Conservation (phyloP, 92 coral and sea anemone species). For the Heteractis magnifica region DNA sequence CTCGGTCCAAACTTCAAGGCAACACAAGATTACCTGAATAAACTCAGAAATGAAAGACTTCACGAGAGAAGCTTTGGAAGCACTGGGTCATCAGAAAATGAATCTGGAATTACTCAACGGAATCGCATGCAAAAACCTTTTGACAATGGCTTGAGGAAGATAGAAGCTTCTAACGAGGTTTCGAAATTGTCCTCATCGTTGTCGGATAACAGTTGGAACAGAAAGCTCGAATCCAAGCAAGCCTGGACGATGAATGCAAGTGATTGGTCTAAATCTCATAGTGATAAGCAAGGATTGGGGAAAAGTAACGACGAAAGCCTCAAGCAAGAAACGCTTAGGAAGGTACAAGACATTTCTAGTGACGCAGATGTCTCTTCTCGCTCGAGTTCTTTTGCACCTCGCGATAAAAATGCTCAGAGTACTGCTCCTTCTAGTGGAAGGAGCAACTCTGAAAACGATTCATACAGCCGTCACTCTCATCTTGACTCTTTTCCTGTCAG, state of each 20-base stretch:
- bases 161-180: background rate
- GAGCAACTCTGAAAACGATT: background rate
- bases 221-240: background rate
- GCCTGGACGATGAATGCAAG: background rate
- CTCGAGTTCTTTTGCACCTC: background rate
- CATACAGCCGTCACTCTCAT: background rate
- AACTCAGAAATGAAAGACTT: slow-evolving; percentile 65
- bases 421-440: background rate
- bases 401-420: background rate
- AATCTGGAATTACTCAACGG: background rate
- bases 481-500: background rate
- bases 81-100: slow-evolving; percentile 17
- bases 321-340: background rate
- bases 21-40: slow-evolving; percentile 74
- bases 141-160: background rate
- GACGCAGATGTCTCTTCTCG: background rate
- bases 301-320: background rate
- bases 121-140: background rate
- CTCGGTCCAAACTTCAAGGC: slow-evolving; percentile 96
- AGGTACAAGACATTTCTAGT: background rate
- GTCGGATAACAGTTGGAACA: background rate
- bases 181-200: background rate
- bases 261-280: background rate
- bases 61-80: slow-evolving; percentile 30
- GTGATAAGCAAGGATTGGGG: background rate